These are phyloP conservation scores for Drosophila quinaria DNA, from an alignment of 2,888 invertebrate genomes.

Conservation along the genomic window DNA sequence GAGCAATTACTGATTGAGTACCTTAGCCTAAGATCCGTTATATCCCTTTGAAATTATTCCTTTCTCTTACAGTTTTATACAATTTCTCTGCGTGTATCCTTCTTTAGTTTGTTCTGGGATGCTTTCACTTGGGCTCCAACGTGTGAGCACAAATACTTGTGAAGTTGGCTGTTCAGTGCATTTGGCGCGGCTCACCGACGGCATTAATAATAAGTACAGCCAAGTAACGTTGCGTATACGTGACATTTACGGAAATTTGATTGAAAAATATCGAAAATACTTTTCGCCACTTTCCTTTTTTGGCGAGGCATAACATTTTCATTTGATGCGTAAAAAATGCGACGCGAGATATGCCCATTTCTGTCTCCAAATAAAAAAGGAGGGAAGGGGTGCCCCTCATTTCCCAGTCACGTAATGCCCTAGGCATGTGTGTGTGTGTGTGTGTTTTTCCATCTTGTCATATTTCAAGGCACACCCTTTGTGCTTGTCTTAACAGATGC, in stretches of 20 bases:
- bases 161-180: conserved; percentile 19
- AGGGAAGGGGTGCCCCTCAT: conserved; percentile 8
- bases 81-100: conserved; percentile 36
- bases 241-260: conserved; percentile 77
- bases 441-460: conserved; percentile 42
- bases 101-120: conserved; percentile 1
- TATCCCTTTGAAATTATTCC: too few species aligned
- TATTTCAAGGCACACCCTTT: conserved; percentile 53
- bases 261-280: conserved; percentile 73
- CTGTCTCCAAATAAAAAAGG: conserved; percentile 15
- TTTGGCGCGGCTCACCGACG: conserved; percentile 29
- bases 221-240: conserved; percentile 67
- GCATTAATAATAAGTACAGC: conserved; percentile 73
- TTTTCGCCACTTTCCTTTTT: conserved; percentile 45
- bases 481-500: conserved; percentile 51
- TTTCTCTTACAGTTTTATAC: too few species aligned
- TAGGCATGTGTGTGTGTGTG: conserved; percentile 7
- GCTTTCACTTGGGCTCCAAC: conserved; percentile 25
- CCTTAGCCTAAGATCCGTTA: too few species aligned
- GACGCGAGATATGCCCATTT: conserved; percentile 61
- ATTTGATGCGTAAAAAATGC: conserved; percentile 65
- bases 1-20: too few species aligned
- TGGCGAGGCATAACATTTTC: conserved; percentile 48
- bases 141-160: conserved; percentile 21
- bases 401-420: conserved; percentile 51